phyloP scores from a whole-genome alignment of 2,888 invertebrate genomes.

The Oligia fasciuncula region DNA sequence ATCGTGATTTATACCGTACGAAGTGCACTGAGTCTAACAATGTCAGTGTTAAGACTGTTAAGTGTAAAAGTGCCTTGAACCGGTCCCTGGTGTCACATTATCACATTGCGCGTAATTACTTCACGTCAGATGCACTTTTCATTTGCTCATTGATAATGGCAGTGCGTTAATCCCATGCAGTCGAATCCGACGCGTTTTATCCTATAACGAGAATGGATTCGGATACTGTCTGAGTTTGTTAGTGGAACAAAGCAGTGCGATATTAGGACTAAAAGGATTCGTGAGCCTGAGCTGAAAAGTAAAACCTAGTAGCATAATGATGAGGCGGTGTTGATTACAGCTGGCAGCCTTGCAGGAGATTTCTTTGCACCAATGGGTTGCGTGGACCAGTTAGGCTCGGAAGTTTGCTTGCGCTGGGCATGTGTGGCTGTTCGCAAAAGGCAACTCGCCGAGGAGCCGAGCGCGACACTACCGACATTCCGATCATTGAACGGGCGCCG shows the following conservation, averaged over 20 bases:
- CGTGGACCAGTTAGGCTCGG: slow-evolving; percentile 56
- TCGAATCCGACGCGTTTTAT: slow-evolving; percentile 15
- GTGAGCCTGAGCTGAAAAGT: background rate
- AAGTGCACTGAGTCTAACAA: slow-evolving; percentile 70
- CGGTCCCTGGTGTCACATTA: slow-evolving; percentile 17
- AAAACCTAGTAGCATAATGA: slow-evolving; percentile 3
- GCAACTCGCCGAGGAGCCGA: slow-evolving; percentile 58
- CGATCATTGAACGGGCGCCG: slow-evolving; percentile 69
- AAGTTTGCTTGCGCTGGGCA: slow-evolving; percentile 45
- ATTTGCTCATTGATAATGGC: slow-evolving; percentile 60
- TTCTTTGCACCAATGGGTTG: slow-evolving; percentile 22
- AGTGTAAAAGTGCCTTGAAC: slow-evolving; percentile 70
- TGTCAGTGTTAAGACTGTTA: slow-evolving; percentile 80
- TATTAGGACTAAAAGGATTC: background rate
- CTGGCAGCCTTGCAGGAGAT: background rate
- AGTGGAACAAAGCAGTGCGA: slow-evolving; percentile 11
- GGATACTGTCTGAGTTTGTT: slow-evolving; percentile 8
- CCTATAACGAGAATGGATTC: slow-evolving; percentile 19
- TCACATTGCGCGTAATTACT: slow-evolving; percentile 53
- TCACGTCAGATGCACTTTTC: slow-evolving; percentile 66
- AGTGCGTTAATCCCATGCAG: slow-evolving; percentile 23
- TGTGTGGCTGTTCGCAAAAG: too few species aligned
- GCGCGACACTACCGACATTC: slow-evolving; percentile 73
- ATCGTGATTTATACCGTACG: slow-evolving; percentile 78
- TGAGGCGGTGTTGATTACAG: background rate